A percentile compares a stretch with the other conserved stretches of the same genome.
phyloP scores from a whole-genome alignment of 2,888 invertebrate genomes.

The Theretra japonica region DNA sequence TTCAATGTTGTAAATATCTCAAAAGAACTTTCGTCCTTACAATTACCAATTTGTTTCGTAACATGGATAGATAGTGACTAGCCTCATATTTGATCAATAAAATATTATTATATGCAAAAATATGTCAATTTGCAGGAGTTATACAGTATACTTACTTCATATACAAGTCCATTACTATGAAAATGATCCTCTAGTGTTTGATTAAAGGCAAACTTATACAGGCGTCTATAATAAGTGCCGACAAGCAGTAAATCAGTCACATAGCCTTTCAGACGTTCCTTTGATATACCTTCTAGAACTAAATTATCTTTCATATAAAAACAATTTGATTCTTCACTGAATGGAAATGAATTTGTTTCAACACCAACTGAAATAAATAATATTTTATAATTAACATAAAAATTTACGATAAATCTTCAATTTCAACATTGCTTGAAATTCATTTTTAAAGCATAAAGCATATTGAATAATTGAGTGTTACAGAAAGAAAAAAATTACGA shows the following conservation, averaged over 20 bases:
- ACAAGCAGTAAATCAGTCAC: slow-evolving; percentile 63
- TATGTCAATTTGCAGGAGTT: not conserved
- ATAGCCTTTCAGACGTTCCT: slow-evolving; percentile 70
- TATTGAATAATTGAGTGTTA: not conserved
- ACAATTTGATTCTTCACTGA: slow-evolving; percentile 64
- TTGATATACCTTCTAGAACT: slow-evolving; percentile 78
- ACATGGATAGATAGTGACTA: too few species aligned
- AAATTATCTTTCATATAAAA: slow-evolving; percentile 77
- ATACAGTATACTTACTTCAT: slow-evolving; percentile 64
- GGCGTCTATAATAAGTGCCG: slow-evolving; percentile 74
- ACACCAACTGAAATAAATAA: slow-evolving; percentile 80
- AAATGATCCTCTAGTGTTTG: slow-evolving; percentile 66
- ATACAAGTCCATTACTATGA: slow-evolving; percentile 72
- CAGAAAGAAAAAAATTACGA: not conserved
- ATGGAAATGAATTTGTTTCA: slow-evolving; percentile 83
- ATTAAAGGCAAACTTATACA: slow-evolving; percentile 74
- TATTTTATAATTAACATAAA: slow-evolving; percentile 1
- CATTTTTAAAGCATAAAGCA: not conserved
- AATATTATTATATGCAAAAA: too few species aligned
- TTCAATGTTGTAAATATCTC: too few species aligned
- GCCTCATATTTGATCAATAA: too few species aligned
- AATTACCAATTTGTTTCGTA: too few species aligned
- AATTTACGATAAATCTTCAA: not conserved
- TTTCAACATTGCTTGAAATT: too few species aligned
- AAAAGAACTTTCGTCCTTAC: too few species aligned